Evolutionary conservation across 2,888 invertebrate species (phyloP).

Genomic region (Neelides folsomi): DNA sequence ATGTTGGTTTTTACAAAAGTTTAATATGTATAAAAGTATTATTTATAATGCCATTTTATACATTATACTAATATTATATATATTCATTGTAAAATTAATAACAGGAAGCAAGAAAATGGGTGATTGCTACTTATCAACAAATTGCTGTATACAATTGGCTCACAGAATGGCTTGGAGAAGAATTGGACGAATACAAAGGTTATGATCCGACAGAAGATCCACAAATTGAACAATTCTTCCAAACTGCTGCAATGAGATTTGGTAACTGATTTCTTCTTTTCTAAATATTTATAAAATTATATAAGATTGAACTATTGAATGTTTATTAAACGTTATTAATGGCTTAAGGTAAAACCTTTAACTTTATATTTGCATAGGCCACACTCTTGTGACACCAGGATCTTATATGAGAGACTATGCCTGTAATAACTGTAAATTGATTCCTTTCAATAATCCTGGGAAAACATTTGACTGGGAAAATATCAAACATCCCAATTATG

Average conservation of each 20-base stretch:
- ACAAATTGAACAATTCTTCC: slow-evolving; percentile 49
- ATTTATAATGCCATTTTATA: no score
- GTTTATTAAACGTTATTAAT: no score
- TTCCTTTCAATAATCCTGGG: not conserved
- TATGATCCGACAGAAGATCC: slow-evolving; percentile 39
- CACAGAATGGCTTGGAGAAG: slow-evolving; percentile 38
- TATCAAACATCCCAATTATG: no score
- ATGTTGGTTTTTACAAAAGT: slow-evolving; percentile 28
- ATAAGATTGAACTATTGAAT: no score
- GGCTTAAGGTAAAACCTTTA: no score
- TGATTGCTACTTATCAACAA: slow-evolving; percentile 44
- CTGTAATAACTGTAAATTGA: slow-evolving; percentile 36
- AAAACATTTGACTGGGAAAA: not conserved
- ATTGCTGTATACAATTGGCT: slow-evolving; percentile 44
- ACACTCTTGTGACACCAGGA: slow-evolving; percentile 46
- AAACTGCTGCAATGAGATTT: slow-evolving; percentile 49
- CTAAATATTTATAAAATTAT: no score
- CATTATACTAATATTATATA: no score
- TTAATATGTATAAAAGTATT: no score
- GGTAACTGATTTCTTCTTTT: no score
- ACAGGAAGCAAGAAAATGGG: slow-evolving; percentile 46
- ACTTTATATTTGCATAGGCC: slow-evolving; percentile 10
- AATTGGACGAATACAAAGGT: slow-evolving; percentile 35
- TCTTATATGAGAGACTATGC: slow-evolving; percentile 42
- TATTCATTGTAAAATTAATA: not conserved